Conservation (phyloP, 2,888 invertebrate genomes). For the Rhaphigaster nebulosa region DNA sequence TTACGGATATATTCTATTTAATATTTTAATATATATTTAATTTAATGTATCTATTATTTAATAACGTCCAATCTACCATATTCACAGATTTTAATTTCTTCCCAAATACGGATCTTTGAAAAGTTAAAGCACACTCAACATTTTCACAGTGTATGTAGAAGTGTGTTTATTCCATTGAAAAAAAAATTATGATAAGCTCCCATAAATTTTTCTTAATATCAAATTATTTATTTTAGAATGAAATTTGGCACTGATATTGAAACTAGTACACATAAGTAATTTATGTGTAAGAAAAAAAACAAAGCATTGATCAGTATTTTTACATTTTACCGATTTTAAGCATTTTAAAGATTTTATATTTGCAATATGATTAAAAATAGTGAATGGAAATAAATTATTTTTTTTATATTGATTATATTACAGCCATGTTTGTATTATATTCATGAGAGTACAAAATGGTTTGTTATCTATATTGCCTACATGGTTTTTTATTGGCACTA, state of each 20-base stretch:
- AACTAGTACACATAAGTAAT: neutral
- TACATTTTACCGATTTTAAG: neutral
- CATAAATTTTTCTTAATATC: neutral
- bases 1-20: too few species aligned
- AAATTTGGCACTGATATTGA: neutral
- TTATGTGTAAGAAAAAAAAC: neutral
- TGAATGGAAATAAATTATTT: neutral
- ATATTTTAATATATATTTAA: too few species aligned
- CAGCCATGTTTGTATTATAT: neutral
- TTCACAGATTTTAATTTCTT: too few species aligned
- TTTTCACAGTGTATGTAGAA: neutral
- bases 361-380: neutral
- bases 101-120: too few species aligned
- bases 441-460: neutral
- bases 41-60: too few species aligned
- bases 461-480: too few species aligned
- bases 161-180: neutral
- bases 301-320: neutral
- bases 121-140: neutral
- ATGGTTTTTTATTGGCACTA: too few species aligned
- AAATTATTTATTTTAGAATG: neutral
- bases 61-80: too few species aligned
- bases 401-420: neutral
- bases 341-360: too few species aligned
- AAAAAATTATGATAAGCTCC: too few species aligned